These are phyloP conservation scores for Drosophila ohnishii DNA, from an alignment of 1,140 invertebrate species.

Conservation along the genomic window DNA sequence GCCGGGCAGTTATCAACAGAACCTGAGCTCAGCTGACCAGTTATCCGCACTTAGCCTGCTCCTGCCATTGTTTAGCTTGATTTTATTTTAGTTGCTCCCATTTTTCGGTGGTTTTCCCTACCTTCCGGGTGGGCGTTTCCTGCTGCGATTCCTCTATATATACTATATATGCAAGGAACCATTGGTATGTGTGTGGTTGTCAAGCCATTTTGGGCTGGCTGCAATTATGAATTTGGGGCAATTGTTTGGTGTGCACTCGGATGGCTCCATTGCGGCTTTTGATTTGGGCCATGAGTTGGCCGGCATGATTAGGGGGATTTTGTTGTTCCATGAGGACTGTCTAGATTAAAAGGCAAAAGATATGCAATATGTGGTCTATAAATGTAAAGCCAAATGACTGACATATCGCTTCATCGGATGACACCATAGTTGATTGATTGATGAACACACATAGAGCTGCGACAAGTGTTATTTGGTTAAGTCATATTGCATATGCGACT, in stretches of 20 bases:
- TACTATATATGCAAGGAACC: neutral
- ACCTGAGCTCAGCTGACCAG: constrained; percentile 37
- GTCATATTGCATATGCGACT: neutral
- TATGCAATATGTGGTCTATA: neutral
- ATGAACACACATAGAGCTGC: constrained; percentile 11
- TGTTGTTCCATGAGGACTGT: neutral
- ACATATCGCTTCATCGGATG: constrained; percentile 22
- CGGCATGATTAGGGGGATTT: constrained; percentile 20
- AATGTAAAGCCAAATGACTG: constrained; percentile 6
- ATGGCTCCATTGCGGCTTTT: constrained; percentile 47
- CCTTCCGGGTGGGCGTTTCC: constrained; percentile 19
- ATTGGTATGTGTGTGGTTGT: constrained; percentile 16
- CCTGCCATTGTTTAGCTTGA: constrained; percentile 49
- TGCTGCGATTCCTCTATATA: constrained; percentile 9
- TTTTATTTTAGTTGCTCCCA: constrained; percentile 56
- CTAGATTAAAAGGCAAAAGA: neutral
- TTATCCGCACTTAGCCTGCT: constrained; percentile 35
- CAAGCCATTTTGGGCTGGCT: constrained; percentile 53
- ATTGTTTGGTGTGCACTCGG: constrained; percentile 57
- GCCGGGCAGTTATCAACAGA: constrained; percentile 41
- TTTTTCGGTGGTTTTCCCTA: constrained; percentile 40
- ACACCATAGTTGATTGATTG: constrained; percentile 29
- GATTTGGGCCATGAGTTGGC: constrained; percentile 42
- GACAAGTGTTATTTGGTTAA: constrained; percentile 15
- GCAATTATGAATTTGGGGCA: constrained; percentile 76